Evolutionary conservation across 2,888 invertebrate genomes (phyloP), one percentile per base, ranked within the genome.

Genomic region (Drosophila suboccidentalis): DNA sequence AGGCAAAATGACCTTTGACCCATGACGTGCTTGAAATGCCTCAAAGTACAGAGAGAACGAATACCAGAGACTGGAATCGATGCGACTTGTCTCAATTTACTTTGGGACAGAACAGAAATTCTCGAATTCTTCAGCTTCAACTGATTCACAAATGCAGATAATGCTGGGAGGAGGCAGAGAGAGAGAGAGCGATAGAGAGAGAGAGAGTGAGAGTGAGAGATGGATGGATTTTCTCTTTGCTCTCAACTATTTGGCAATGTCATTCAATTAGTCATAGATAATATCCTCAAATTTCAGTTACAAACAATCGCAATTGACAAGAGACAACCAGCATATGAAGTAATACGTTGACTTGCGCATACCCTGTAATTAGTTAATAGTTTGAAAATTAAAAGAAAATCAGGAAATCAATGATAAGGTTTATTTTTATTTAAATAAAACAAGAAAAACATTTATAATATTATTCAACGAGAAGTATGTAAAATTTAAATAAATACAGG

Each of bases 231-330:
- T 36, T n/a, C 50, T 26, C 22, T 11, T 39, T 41, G 29, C 15
- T n/a, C 13, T 19, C 41, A 47, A 34, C 46, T 57, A 78, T 81
- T 75, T 74, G 78, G 57, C 54, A 60, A 60, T 72, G 72, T 60
- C 68, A 75, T 78, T 81, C 76, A 87, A 78, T 83, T 81, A 74
- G 62, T 71, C 67, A 67, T 47, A 68, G 61, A 78, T 84, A 74
- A 84, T 75, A 69, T 60, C 66, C 68, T 57, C 57, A 80, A 85
- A 85, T 51, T 46, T 38, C 54, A 51, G 72, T 44, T 70, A 78
- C 81, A 75, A 72, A 81, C 81, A 83, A 77, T 87, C 68, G 70
- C 82, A 82, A 83, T 86, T 80, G 72, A 66, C 60, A 68, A 39
- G 39, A 22, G 49, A 26, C 47, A 34, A 22, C 4, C 19, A 32